phyloP scores from a whole-genome alignment of 92 coral and sea anemone species.

The Paragorgia papillata region DNA sequence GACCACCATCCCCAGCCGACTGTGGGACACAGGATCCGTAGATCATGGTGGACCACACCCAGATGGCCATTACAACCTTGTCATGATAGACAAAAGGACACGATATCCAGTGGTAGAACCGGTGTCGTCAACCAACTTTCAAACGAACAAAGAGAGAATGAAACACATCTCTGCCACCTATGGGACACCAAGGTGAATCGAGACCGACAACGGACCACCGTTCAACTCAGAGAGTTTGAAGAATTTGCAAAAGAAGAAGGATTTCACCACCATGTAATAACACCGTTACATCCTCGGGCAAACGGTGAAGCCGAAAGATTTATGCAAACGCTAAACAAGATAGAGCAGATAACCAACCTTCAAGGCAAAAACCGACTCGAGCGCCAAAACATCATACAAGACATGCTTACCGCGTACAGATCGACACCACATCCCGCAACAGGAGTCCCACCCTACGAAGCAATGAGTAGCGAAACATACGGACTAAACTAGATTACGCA shows the following conservation, averaged over 20 bases:
- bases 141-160: conserved; percentile 48
- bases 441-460: conserved; percentile 61
- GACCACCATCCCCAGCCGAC: conserved; percentile 44
- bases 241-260: conserved; percentile 61
- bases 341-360: conserved; percentile 62
- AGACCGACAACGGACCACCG: conserved; percentile 66
- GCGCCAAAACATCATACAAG: conserved; percentile 54
- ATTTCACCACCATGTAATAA: conserved; percentile 57
- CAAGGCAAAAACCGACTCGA: conserved; percentile 56
- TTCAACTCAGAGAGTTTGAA: conserved; percentile 66
- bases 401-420: conserved; percentile 67
- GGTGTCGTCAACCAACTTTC: conserved; percentile 48
- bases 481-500: conserved; percentile 60
- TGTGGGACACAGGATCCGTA: conserved; percentile 52
- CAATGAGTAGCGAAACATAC: conserved; percentile 49
- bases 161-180: conserved; percentile 57
- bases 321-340: conserved; percentile 68
- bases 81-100: conserved; percentile 63
- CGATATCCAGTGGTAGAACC: conserved; percentile 61
- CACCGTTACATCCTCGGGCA: conserved; percentile 59
- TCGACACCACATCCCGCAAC: conserved; percentile 70
- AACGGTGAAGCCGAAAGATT: conserved; percentile 59
- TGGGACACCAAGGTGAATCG: conserved; percentile 61
- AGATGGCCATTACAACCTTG: conserved; percentile 62
- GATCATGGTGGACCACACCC: conserved; percentile 65